Percentiles rank a stretch among this genome's conserved stretches.
Evolutionary conservation across 2,113 vertebrate genomes (phyloP).

Genomic region (Ursus arctos): DNA sequence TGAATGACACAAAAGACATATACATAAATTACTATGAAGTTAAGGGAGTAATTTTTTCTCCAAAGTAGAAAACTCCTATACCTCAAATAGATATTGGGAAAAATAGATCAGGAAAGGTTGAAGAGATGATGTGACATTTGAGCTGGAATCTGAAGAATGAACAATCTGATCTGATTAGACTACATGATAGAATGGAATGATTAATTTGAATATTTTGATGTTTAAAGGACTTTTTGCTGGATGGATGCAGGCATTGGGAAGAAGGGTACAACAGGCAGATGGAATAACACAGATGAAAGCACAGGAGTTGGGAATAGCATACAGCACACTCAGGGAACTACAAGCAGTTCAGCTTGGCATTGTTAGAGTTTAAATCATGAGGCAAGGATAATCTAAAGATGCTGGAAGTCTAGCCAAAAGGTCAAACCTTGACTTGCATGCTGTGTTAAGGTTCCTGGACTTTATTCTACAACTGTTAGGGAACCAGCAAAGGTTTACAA

Average conservation of each 20-base stretch:
- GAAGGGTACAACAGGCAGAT: neutral
- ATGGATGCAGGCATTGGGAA: neutral
- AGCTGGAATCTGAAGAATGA: slow-evolving; percentile 13
- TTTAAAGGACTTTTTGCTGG: neutral
- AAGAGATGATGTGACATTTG: neutral
- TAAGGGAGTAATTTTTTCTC: neutral
- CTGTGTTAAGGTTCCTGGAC: neutral
- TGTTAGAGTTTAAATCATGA: neutral
- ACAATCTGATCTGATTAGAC: neutral
- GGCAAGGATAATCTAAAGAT: slow-evolving; percentile 19
- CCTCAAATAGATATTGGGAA: neutral
- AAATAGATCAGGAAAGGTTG: neutral
- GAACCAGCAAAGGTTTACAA: neutral
- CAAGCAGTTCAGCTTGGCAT: neutral
- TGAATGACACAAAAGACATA: slow-evolving; percentile 13
- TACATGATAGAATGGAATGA: neutral
- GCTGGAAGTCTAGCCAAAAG: neutral
- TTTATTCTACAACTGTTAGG: neutral
- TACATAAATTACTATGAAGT: neutral
- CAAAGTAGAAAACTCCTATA: neutral
- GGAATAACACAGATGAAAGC: slow-evolving; percentile 4
- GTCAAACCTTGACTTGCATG: neutral
- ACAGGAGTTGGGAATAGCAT: neutral
- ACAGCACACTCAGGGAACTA: neutral
- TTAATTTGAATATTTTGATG: slow-evolving; percentile 3